phyloP scores from a whole-genome alignment of 2,113 vertebrate genomes.

The Prochilodus magdalenae region DNA sequence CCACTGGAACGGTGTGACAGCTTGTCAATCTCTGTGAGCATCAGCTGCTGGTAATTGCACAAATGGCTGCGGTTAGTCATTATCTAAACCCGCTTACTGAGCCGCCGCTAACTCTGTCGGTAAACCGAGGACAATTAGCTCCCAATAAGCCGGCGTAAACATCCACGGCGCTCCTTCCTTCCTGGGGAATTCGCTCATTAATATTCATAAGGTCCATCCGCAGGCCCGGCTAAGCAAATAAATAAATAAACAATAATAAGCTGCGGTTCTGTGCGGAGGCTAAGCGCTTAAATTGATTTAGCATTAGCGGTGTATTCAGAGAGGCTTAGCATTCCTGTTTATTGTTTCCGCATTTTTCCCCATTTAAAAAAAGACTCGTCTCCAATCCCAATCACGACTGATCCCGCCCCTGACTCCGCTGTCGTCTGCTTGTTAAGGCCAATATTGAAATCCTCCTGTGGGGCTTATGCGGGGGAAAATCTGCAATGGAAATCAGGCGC shows the following conservation, averaged over 20 bases:
- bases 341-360: background rate
- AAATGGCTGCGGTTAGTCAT: constrained; percentile 60
- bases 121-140: constrained; percentile 52
- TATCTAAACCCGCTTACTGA: constrained; percentile 49
- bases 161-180: constrained; percentile 47
- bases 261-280: constrained; percentile 21
- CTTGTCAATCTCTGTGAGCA: constrained; percentile 42
- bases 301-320: constrained; percentile 33
- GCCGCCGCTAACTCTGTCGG: constrained; percentile 39
- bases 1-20: background rate
- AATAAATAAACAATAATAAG: background rate
- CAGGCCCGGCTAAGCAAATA: constrained; percentile 12
- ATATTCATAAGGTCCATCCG: constrained; percentile 56
- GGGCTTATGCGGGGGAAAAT: constrained; percentile 62
- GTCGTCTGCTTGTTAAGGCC: constrained; percentile 63
- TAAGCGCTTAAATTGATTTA: constrained; percentile 52
- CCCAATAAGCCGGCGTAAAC: constrained; percentile 43
- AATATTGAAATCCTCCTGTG: constrained; percentile 67
- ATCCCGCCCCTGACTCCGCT: constrained; percentile 56
- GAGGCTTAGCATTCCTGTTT: background rate
- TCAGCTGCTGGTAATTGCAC: constrained; percentile 56
- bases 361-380: background rate
- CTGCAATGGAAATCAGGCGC: constrained; percentile 70
- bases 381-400: constrained; percentile 55
- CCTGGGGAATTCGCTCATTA: constrained; percentile 49